A percentile compares a stretch with the other conserved stretches of the same genome.
phyloP scores from a whole-genome alignment of 2,888 invertebrate genomes.

The Ormyrus nitidulus region DNA sequence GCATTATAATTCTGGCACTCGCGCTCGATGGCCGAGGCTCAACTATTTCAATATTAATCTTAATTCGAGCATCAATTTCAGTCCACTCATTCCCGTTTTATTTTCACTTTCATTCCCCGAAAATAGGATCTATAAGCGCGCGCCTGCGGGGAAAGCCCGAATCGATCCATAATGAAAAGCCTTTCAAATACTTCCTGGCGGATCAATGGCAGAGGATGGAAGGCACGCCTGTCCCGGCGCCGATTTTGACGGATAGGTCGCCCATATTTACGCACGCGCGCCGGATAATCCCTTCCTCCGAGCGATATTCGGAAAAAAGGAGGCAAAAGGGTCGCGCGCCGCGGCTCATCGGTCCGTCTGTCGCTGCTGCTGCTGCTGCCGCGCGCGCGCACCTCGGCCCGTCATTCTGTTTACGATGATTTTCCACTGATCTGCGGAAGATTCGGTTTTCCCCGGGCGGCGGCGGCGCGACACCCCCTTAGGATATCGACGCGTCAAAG shows the following conservation, averaged over 20 bases:
- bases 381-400: too few relatives aligned
- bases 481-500: conserved; percentile 64
- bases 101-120: too few relatives aligned
- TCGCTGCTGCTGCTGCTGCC: conserved; percentile 12
- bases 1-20: too few relatives aligned
- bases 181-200: conserved; percentile 13
- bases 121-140: neutral
- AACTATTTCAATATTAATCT: conserved; percentile 40
- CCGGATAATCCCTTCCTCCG: neutral
- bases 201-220: neutral
- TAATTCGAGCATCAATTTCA: conserved; percentile 21
- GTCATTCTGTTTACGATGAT: conserved; percentile 42
- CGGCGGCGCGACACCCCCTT: too few relatives aligned
- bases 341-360: conserved; percentile 28
- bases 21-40: conserved; percentile 2
- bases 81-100: conserved; percentile 3
- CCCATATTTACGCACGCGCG: neutral
- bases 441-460: neutral
- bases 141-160: neutral
- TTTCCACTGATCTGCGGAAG: conserved; percentile 35
- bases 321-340: too few relatives aligned
- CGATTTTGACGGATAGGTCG: conserved; percentile 44
- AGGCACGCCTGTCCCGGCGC: conserved; percentile 20
- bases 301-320: neutral
- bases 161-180: conserved; percentile 8